These are phyloP conservation scores for Campylomormyrus tamandua DNA, from an alignment of 2,113 vertebrate species.

Conservation along the genomic window DNA sequence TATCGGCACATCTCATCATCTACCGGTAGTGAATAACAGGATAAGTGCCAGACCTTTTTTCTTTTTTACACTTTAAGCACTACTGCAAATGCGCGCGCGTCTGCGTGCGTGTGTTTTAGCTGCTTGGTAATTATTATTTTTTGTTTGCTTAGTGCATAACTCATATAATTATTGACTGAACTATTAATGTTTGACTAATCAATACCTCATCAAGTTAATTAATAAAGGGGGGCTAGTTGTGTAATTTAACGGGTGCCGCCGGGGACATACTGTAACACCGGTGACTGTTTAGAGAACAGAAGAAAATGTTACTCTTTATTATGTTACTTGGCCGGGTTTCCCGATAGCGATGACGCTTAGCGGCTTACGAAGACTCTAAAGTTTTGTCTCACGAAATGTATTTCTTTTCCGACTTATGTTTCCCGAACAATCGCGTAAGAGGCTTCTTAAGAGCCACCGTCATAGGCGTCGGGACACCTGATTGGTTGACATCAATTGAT, in stretches of 20 bases:
- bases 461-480: too few species aligned
- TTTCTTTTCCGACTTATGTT: too few species aligned
- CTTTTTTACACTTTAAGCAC: background rate
- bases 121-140: background rate
- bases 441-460: too few species aligned
- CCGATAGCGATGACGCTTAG: too few species aligned
- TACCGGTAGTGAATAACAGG: background rate
- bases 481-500: too few species aligned
- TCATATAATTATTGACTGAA: background rate
- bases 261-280: background rate
- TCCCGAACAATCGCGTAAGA: too few species aligned
- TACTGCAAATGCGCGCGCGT: background rate
- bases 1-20: background rate
- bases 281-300: background rate
- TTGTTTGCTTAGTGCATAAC: background rate
- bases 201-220: background rate
- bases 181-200: background rate
- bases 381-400: too few species aligned
- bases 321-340: background rate
- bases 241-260: background rate
- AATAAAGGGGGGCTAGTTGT: background rate
- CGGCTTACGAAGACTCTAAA: too few species aligned
- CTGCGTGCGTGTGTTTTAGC: background rate
- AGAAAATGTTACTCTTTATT: background rate
- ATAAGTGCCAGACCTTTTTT: background rate